Evolutionary conservation across 2,797 vertebrate species (phyloP), one percentile per base, ranked within the genome.

Genomic region (Dryobates pubescens): DNA sequence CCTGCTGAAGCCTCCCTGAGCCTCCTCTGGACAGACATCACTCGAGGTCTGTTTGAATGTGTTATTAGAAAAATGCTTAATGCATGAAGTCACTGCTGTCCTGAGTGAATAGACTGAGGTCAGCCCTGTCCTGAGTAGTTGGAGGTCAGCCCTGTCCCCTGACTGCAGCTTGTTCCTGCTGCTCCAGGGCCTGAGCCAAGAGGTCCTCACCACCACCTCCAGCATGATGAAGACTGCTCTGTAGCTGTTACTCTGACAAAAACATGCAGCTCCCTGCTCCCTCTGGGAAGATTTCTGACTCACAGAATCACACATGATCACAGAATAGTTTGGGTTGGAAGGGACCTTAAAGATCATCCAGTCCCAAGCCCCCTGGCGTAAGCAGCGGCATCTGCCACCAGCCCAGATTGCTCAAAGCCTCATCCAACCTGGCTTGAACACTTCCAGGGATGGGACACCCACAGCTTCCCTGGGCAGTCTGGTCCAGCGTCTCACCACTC

Each of bases 191-290:
- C 58, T 0, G 8, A 82, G 53, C 61, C 54, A 67, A 23, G 54
- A 47, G 45, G 29, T 67, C 54, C n/a, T 53, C 27, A 15, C n/a
- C 65, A 23, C 51, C n/a, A 27, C n/a, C 71, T 70, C 65, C 51
- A 65, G 29, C 67, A 56, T 47, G 24, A 18, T 0, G 1, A 38
- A 78, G 32, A 9, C 10, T 58, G 27, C 45, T 82, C 29, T 7
- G 54, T 47, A 65, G 18, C 15, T 58, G 3, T 69, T n/a, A 8
- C 68, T 23, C 30, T 24, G 68, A 34, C 19, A 27, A 71, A 56
- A 29, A 54, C 0, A 2, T 18, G 14, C 41, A 62, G 63, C 32
- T 74, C 62, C 27, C 26, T 4, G 0, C 2, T 20, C 43, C 22
- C 26, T 76, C 64, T 7, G 0, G 17, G 26, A 65, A 32, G 20